A percentile compares a stretch with the other conserved stretches of the same genome.
Evolutionary conservation across 2,888 invertebrate species (phyloP).

Genomic region (Melitaea athalia): DNA sequence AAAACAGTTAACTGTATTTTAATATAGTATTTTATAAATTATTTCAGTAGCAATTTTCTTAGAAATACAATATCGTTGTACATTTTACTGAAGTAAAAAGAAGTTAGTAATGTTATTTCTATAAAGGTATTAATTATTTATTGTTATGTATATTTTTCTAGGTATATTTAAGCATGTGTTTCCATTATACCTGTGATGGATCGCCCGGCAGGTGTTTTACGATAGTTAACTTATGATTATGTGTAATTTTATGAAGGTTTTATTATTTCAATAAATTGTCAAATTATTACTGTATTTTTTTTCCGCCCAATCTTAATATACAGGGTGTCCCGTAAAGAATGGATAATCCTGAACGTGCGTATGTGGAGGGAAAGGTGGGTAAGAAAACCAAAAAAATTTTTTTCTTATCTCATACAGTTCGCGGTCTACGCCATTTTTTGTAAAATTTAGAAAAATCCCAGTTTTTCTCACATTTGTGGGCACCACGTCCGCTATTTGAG

Average conservation of each 20-base stretch:
- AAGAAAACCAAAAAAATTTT: no score
- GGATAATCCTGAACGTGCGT: no score
- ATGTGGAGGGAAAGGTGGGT: no score
- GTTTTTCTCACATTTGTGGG: no score
- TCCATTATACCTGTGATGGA: slow-evolving; percentile 13
- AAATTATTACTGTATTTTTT: slow-evolving; percentile 27
- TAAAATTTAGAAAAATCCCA: no score
- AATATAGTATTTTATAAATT: no score
- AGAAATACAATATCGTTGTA: neutral
- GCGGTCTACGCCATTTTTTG: no score
- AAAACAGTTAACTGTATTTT: no score
- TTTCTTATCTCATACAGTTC: no score
- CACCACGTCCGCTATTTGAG: no score
- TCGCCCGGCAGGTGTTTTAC: slow-evolving; percentile 21
- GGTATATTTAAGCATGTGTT: slow-evolving; percentile 27
- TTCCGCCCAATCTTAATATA: neutral
- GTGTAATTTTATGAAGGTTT: slow-evolving; percentile 39
- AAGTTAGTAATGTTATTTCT: slow-evolving; percentile 37
- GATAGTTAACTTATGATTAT: slow-evolving; percentile 31
- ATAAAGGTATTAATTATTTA: slow-evolving; percentile 25
- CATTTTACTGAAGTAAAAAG: neutral
- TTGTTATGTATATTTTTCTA: slow-evolving; percentile 23
- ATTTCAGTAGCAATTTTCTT: neutral
- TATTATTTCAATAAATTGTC: slow-evolving; percentile 41
- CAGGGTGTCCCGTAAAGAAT: no score